Base-by-base conservation (phyloP, 2,888 invertebrate genomes). In the Quadroppia sp. region DNA sequence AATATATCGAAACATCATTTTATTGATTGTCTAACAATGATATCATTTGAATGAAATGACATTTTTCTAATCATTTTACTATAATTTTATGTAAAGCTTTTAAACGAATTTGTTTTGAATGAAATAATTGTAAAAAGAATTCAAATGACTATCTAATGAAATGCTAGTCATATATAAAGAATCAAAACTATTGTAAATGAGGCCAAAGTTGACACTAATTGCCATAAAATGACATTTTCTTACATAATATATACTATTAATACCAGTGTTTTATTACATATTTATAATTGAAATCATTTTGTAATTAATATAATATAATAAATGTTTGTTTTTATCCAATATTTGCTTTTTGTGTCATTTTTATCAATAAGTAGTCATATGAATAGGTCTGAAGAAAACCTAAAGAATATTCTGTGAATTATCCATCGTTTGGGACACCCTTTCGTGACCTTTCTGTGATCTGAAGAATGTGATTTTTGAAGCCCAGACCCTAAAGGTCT, bases 181-280 rank as follows among this genome's bases (percentile, higher is more conserved):
- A 56, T 56, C 17, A 50, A 23, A 56, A 56, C 6, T 56, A 56
- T 56, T 56, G 56, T 9, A 56, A 56, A 56, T 56, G 56, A 56
- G 56, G 56, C 56, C 56, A 56, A 56, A 56, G 56, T 56, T 56
- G 17, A 23, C 4, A 56, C 25, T 56, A 25, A 23, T 56, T 56
- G 23, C 23, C 56, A 56, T 56, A 11, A 45, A 11, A 11, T 45
- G 11, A 17, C 45, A 45, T 45, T 45, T 45, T 45, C 6, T 45
- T 45, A 3, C 17, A 45, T 45, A 15, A 45, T 56, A 23, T 2
- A 25, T 23, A 15, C 4, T 23, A 56, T 23, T 56, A 15, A 56
- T 56, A 50, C 7, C 50, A 50, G 50, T 50, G 50, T 50, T 50
- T 50, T 4, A 36, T 36, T 36, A 11, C 6, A 36, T 36, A 36